Base-by-base conservation (phyloP, 2,113 vertebrate genomes). In the Tychaedon coryphoeus region DNA sequence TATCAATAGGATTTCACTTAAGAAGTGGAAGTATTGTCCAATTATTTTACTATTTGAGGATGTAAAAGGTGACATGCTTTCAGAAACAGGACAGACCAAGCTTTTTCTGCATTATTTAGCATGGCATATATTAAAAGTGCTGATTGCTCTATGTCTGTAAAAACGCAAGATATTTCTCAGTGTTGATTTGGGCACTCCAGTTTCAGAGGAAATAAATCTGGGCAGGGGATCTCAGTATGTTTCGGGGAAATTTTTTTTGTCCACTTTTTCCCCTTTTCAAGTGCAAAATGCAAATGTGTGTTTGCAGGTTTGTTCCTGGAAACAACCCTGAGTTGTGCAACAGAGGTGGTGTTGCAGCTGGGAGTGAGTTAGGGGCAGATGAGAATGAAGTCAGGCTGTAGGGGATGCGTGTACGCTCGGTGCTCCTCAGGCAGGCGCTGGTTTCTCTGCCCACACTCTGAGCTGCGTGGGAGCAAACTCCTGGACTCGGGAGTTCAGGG, bases 321-420 rank as follows among this genome's bases (percentile, higher is more conserved):
- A 82, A 31, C 48, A 3, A 3, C 24, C 87, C 8, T 9, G 77
- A 67, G 20, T 53, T 90, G 62, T 83, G 84, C 66, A 82, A 4
- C 42, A 29, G 14, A 34, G 51, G 62, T 67, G 61, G 29, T 60
- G 77, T 25, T 81, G 3, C 1, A 81, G 64, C 88, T 33, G 13
- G 40, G 51, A 60, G 58, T 31, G 56, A 48, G 82, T 26, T 69
- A 22, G 3, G 7, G 48, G 56, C 53, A 72, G 76, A 56, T 77
- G 57, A 83, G 38, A 84, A 65, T 19, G 48, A 7, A 58, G 18
- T 22, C 14, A 12, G 53, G 56, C 5, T 72, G 60, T 20, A 22
- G 76, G 64, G 79, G 33, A 4, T 70, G 9, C 3, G 2, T 1
- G 38, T 12, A 9, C 6, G 8, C 56, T 18, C 2, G 3, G 34